Evolutionary conservation across 2,113 vertebrate genomes (phyloP).

Genomic region (Sylvia atricapilla): DNA sequence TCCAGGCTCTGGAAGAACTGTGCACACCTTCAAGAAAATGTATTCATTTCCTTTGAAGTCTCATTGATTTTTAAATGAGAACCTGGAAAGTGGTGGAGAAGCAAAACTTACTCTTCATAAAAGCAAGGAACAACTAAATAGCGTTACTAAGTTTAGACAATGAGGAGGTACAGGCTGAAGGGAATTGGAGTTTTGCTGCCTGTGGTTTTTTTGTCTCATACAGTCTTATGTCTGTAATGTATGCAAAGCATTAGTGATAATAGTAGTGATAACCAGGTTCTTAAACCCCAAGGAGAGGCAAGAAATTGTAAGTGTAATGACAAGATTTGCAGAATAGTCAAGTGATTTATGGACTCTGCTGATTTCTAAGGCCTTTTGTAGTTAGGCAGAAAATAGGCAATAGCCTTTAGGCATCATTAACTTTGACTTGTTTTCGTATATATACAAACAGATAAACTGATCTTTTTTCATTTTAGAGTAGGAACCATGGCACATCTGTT

Average conservation of each 20-base stretch:
- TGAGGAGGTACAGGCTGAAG: background rate
- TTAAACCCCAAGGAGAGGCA: background rate
- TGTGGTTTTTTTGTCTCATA: background rate
- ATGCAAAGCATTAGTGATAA: background rate
- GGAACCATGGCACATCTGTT: background rate
- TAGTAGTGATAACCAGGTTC: background rate
- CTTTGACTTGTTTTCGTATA: background rate
- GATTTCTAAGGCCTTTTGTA: background rate
- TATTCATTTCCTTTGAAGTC: background rate
- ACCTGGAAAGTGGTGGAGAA: background rate
- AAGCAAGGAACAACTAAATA: background rate
- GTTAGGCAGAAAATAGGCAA: background rate
- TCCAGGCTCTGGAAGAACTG: background rate
- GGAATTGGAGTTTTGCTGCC: background rate
- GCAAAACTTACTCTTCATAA: background rate
- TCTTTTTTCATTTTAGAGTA: background rate
- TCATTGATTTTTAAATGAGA: background rate
- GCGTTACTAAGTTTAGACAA: background rate
- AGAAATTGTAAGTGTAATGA: background rate
- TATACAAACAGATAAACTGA: background rate
- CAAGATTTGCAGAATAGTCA: background rate
- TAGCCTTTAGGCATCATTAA: background rate
- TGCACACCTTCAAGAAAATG: background rate
- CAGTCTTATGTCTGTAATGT: rapidly evolving
- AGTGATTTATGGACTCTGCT: background rate